phyloP scores from a whole-genome alignment of 2,888 invertebrate species.

The Lamproptera curius region DNA sequence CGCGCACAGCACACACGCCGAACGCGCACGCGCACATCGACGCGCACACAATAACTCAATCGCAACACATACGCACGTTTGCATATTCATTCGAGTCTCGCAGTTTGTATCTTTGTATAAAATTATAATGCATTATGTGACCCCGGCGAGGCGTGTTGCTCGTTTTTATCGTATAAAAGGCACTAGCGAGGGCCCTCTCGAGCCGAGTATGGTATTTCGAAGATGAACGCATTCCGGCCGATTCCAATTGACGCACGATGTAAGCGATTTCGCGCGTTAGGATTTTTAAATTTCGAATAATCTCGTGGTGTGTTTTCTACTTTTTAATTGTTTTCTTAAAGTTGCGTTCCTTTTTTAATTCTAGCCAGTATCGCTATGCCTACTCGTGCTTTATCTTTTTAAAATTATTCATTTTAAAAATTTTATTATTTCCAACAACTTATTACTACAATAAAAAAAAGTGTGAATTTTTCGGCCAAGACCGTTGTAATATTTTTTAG shows the following conservation, averaged over 20 bases:
- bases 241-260: slow-evolving; percentile 18
- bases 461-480: too few relatives aligned
- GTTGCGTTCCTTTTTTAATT: too few relatives aligned
- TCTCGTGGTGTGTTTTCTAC: neutral
- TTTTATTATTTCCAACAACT: too few relatives aligned
- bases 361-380: too few relatives aligned
- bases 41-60: slow-evolving; percentile 73
- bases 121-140: slow-evolving; percentile 77
- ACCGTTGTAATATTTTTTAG: too few relatives aligned
- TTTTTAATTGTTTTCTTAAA: too few relatives aligned
- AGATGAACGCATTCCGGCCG: slow-evolving; percentile 15
- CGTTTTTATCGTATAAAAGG: slow-evolving; percentile 50
- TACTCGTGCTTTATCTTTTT: too few relatives aligned
- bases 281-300: slow-evolving; percentile 6
- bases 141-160: slow-evolving; percentile 40
- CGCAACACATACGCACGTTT: slow-evolving; percentile 60
- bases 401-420: too few relatives aligned
- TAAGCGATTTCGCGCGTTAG: slow-evolving; percentile 12
- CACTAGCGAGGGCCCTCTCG: slow-evolving; percentile 21
- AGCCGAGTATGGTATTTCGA: slow-evolving; percentile 10
- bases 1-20: slow-evolving; percentile 29
- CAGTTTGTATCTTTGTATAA: slow-evolving; percentile 76
- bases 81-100: slow-evolving; percentile 73
- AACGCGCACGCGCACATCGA: slow-evolving; percentile 26
- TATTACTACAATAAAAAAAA: too few relatives aligned